phyloP scores from a whole-genome alignment of 2,888 invertebrate genomes.

The Aleiodes leptofemur region DNA sequence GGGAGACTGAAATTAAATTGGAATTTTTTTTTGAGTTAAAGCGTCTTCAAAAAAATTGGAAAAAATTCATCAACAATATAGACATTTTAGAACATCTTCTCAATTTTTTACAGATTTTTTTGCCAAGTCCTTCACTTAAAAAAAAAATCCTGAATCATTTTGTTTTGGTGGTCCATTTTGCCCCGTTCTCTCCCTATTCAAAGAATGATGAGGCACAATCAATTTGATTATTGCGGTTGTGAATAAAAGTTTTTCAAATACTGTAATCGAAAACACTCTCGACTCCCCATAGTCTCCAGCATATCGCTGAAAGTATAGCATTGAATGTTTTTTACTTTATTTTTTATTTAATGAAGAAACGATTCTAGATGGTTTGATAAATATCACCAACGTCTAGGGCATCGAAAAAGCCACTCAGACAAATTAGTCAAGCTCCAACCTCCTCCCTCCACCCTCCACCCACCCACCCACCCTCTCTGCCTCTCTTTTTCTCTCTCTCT shows the following conservation, averaged over 20 bases:
- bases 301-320: conserved; percentile 23
- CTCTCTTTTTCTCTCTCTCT: conserved; percentile 43
- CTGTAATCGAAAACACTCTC: conserved; percentile 23
- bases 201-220: background rate
- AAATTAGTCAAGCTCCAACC: conserved; percentile 67
- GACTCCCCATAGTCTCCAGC: background rate
- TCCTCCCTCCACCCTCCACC: conserved; percentile 44
- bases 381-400: conserved; percentile 31
- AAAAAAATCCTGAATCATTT: too few species aligned
- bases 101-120: too few species aligned
- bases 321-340: conserved; percentile 33
- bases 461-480: conserved; percentile 1
- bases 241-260: conserved; percentile 17
- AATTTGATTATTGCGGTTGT: background rate
- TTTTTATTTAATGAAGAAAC: conserved; percentile 23
- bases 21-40: too few species aligned
- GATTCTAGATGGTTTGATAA: conserved; percentile 37
- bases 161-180: too few species aligned
- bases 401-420: conserved; percentile 73
- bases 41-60: too few species aligned
- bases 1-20: too few species aligned
- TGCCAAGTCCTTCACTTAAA: too few species aligned
- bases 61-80: too few species aligned
- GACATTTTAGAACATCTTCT: too few species aligned
- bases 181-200: too few species aligned